These are phyloP conservation scores for Meandrusa payeni DNA, from an alignment of 2,888 invertebrate species.

Conservation along the genomic window DNA sequence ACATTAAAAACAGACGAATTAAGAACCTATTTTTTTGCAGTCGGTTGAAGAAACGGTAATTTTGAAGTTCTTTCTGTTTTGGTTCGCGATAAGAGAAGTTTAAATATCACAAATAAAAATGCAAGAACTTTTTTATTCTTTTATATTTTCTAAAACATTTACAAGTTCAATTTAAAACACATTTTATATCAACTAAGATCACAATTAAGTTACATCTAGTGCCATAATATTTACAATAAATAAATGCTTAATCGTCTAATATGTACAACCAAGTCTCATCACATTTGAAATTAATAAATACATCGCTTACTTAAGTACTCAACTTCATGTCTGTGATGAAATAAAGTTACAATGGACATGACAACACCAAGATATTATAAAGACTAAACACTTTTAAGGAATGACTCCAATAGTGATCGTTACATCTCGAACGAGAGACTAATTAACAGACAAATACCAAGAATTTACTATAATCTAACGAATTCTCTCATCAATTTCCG, in stretches of 20 bases:
- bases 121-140: constrained; percentile 62
- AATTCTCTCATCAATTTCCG: constrained; percentile 28
- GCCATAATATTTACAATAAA: constrained; percentile 65
- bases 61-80: too few species aligned
- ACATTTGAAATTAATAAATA: constrained; percentile 41
- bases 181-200: constrained; percentile 57
- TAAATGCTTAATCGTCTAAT: constrained; percentile 48
- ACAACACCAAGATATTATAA: constrained; percentile 18
- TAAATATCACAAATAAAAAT: too few species aligned
- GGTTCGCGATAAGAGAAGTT: too few species aligned
- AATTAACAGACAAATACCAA: not conserved
- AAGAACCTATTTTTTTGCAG: too few species aligned
- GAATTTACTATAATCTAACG: constrained; percentile 22
- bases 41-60: too few species aligned
- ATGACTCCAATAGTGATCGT: constrained; percentile 15
- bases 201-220: constrained; percentile 60
- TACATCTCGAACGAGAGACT: constrained; percentile 12
- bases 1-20: too few species aligned
- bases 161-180: constrained; percentile 36
- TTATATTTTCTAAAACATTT: constrained; percentile 63
- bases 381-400: constrained; percentile 19
- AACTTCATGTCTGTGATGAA: constrained; percentile 4
- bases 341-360: constrained; percentile 1
- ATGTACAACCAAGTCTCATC: constrained; percentile 62
- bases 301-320: constrained; percentile 29